These are phyloP conservation scores for Mesorhabditis sp. DNA, from an alignment of 2,888 invertebrate species.

Conservation along the genomic window DNA sequence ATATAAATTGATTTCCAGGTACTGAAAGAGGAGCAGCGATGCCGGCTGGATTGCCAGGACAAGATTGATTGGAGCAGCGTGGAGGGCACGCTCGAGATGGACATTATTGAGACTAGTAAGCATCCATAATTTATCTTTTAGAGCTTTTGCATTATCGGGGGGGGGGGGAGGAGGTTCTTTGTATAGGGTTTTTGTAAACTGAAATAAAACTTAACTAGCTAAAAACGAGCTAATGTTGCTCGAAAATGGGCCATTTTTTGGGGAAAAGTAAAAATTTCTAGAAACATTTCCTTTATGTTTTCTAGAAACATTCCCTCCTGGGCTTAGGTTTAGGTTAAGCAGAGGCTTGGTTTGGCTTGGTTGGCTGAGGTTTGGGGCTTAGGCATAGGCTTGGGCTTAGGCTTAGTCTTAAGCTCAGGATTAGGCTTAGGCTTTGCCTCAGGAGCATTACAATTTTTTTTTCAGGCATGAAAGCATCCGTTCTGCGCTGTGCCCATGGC, in stretches of 20 bases:
- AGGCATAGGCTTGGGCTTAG: too few relatives aligned
- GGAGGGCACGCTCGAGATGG: constrained; percentile 44
- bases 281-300: too few relatives aligned
- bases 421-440: too few relatives aligned
- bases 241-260: too few relatives aligned
- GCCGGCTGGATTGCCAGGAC: constrained; percentile 44
- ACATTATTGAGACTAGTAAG: constrained; percentile 44
- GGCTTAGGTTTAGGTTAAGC: too few relatives aligned
- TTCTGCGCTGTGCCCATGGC: constrained; percentile 40
- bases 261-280: too few relatives aligned
- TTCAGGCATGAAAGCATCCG: constrained; percentile 34
- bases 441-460: neutral
- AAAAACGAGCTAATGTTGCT: constrained; percentile 1
- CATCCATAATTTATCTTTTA: neutral
- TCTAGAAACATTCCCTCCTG: too few relatives aligned
- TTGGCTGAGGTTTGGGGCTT: too few relatives aligned
- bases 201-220: neutral
- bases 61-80: constrained; percentile 46
- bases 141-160: neutral
- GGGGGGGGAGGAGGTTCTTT: neutral
- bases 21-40: constrained; percentile 11
- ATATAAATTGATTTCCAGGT: neutral
- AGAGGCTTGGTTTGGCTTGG: too few relatives aligned
- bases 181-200: neutral
- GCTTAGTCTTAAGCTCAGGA: too few relatives aligned